A percentile compares a stretch with the other conserved stretches of the same genome.
phyloP scores from a whole-genome alignment of 2,888 invertebrate species.

The Trichopria drosophilae region DNA sequence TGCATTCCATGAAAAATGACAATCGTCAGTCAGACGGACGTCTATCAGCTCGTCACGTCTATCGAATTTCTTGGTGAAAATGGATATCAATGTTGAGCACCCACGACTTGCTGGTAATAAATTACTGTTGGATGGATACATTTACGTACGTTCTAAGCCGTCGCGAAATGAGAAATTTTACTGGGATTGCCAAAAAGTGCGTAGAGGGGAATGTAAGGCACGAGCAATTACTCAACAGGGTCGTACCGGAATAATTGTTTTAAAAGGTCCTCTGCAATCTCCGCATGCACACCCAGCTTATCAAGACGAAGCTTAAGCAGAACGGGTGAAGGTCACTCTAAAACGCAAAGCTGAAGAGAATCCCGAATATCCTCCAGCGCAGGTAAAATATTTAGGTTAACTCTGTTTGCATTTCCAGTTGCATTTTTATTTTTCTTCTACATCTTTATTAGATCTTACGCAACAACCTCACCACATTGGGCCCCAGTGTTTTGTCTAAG shows the following conservation, averaged over 20 bases:
- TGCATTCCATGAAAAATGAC: too few species aligned
- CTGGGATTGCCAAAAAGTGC: slow-evolving; percentile 8
- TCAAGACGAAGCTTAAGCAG: slow-evolving; percentile 11
- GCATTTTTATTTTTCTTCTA: too few species aligned
- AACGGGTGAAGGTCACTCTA: not conserved
- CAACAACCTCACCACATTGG: too few species aligned
- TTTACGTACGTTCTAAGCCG: slow-evolving; percentile 3
- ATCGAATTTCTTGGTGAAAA: not conserved
- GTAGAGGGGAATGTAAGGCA: not conserved
- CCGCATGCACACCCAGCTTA: not conserved
- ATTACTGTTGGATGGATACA: slow-evolving; percentile 4
- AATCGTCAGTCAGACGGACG: too few species aligned
- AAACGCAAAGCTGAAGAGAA: slow-evolving; percentile 2
- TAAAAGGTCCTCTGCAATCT: not conserved
- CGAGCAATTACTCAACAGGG: not conserved
- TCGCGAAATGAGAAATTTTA: slow-evolving; percentile 1
- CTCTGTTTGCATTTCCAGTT: too few species aligned
- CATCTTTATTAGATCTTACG: too few species aligned
- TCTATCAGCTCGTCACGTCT: too few species aligned
- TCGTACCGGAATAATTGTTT: slow-evolving; percentile 1
- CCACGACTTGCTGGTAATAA: not conserved
- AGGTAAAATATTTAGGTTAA: too few species aligned
- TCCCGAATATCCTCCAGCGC: slow-evolving; percentile 2
- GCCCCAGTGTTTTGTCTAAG: not conserved
- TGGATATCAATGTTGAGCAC: not conserved